Base-by-base conservation (phyloP, 2,888 invertebrate species). In the Brachycybe producta region DNA sequence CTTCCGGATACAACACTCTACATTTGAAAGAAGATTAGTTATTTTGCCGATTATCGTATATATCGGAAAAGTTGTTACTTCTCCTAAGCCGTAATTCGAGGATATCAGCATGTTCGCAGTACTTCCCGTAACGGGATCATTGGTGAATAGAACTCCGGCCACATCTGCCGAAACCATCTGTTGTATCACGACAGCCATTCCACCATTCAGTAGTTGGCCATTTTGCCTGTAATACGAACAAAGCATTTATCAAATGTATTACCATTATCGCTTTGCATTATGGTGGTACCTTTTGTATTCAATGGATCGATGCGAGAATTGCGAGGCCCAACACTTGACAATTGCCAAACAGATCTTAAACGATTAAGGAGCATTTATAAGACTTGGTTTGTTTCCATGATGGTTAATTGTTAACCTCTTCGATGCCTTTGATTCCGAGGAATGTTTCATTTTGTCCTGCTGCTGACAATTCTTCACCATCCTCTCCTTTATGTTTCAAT, bases 371-470 rank as follows among this genome's bases (percentile, higher is more conserved):
- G n/a, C n/a, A n/a, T n/a, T n/a, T n/a, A n/a, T n/a, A n/a, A n/a
- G n/a, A n/a, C n/a, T n/a, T n/a, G n/a, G n/a, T n/a, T n/a, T n/a
- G n/a, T n/a, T n/a, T n/a, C n/a, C n/a, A n/a, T n/a, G n/a, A n/a
- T n/a, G n/a, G n/a, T n/a, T n/a, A 30, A 30, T 8, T 30, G n/a
- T 11, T 30, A 36, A 54, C 61, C 8, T 65, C 67, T 43, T 55
- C 48, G 4, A 55, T 53, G 1, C 71, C 73, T 30, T 63, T 64
- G 47, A 83, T 76, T 1, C 84, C 83, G 2, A 88, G 70, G 54
- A 79, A 75, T 0, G 84, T 84, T 53, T 80, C 79, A 68, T 87
- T 83, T 69, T 88, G 87, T 1, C 87, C 87, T 0, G 87, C 87
- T 2, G 83, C 79, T 0, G 85, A 86, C 8, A 82, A 68, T 44